phyloP scores from a whole-genome alignment of 2,113 vertebrate genomes.

The Cyprinodon brontotheroides region DNA sequence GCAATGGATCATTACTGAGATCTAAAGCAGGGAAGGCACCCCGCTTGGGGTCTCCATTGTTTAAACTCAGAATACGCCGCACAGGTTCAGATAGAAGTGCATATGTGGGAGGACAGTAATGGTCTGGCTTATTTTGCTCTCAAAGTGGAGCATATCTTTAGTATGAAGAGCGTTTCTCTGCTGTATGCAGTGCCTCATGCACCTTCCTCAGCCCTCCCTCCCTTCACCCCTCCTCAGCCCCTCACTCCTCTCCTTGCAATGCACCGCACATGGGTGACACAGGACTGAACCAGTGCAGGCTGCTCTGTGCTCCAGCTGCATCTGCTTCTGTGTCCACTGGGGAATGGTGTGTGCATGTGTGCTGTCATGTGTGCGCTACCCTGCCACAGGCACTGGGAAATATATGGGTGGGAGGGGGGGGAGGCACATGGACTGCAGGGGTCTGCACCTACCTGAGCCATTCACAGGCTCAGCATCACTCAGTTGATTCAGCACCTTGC shows the following conservation, averaged over 20 bases:
- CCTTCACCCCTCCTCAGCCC: neutral
- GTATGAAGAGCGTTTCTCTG: slow-evolving; percentile 19
- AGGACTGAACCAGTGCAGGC: slow-evolving; percentile 57
- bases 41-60: neutral
- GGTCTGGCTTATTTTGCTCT: slow-evolving; percentile 24
- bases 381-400: slow-evolving; percentile 43
- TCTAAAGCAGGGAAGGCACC: neutral
- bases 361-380: slow-evolving; percentile 20
- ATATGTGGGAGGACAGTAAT: slow-evolving; percentile 18
- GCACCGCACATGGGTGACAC: slow-evolving; percentile 66
- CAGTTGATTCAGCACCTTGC: slow-evolving; percentile 73
- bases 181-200: slow-evolving; percentile 39
- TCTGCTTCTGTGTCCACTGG: slow-evolving; percentile 65
- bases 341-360: slow-evolving; percentile 36
- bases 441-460: slow-evolving; percentile 61
- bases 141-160: slow-evolving; percentile 28
- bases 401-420: slow-evolving; percentile 28
- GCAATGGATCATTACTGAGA: neutral
- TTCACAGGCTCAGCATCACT: slow-evolving; percentile 65
- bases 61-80: neutral
- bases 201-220: slow-evolving; percentile 25
- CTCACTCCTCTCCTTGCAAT: slow-evolving; percentile 39
- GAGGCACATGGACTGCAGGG: slow-evolving; percentile 59
- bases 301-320: slow-evolving; percentile 68
- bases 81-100: slow-evolving; percentile 5